Percentiles rank a stretch among this genome's conserved stretches.
Conservation (phyloP, 1,140 invertebrate genomes). For the Triops cancriformis region DNA sequence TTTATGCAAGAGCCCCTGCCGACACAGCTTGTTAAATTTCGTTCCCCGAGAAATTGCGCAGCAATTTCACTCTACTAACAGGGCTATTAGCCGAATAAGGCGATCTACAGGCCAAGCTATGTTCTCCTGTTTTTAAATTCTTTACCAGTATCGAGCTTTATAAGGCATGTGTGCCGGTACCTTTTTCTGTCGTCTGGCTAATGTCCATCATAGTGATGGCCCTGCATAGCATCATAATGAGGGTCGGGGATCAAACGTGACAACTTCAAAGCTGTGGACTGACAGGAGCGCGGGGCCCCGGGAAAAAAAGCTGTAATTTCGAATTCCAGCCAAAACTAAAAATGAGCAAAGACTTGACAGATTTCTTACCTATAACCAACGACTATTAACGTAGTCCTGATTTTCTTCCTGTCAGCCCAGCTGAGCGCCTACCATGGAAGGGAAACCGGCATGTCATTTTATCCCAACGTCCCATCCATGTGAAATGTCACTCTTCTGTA, state of each 20-base stretch:
- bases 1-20: not conserved
- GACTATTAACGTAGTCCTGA: not conserved
- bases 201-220: not conserved
- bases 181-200: slow-evolving; percentile 4
- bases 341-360: not conserved
- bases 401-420: not conserved
- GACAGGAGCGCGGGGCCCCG: not conserved
- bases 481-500: not conserved
- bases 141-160: not conserved
- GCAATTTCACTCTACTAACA: not conserved
- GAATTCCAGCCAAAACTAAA: not conserved
- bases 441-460: not conserved
- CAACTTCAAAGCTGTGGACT: slow-evolving; percentile 1
- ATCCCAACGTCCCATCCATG: not conserved
- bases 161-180: not conserved
- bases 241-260: not conserved
- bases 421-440: not conserved
- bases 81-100: not conserved
- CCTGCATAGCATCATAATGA: slow-evolving; percentile 13
- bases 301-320: not conserved
- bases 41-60: not conserved
- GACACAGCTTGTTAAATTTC: not conserved
- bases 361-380: not conserved
- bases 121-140: not conserved
- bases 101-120: not conserved